phyloP scores from a whole-genome alignment of 2,888 invertebrate genomes.

The Nemotelus nigrinus region DNA sequence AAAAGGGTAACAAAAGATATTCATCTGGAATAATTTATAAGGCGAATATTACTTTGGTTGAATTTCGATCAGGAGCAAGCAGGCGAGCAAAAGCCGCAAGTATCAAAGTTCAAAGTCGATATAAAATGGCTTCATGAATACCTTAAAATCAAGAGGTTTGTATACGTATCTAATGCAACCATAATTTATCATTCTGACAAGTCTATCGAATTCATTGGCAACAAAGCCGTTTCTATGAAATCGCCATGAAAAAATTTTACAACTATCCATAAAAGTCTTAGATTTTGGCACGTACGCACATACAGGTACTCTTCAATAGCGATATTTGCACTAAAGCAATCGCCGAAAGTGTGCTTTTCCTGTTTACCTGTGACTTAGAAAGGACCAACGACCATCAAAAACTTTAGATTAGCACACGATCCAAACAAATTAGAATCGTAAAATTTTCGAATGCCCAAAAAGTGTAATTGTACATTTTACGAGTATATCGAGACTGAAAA shows the following conservation, averaged over 20 bases:
- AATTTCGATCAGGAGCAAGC: not conserved
- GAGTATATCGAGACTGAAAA: no score
- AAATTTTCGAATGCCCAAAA: not conserved
- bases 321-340: slow-evolving; percentile 28
- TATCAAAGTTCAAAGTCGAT: not conserved
- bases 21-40: slow-evolving; percentile 48
- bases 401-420: slow-evolving; percentile 37
- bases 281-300: slow-evolving; percentile 37
- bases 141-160: not conserved
- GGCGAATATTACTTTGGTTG: not conserved
- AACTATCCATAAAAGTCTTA: slow-evolving; percentile 9
- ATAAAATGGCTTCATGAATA: not conserved
- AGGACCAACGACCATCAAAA: slow-evolving; percentile 24
- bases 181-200: not conserved
- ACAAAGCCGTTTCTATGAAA: not conserved
- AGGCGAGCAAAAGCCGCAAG: not conserved
- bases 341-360: slow-evolving; percentile 39
- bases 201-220: not conserved
- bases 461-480: no score
- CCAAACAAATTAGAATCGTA: slow-evolving; percentile 37
- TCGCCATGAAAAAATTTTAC: not conserved
- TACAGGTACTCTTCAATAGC: not conserved
- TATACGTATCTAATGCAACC: not conserved
- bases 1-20: slow-evolving; percentile 42
- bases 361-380: slow-evolving; percentile 34